Evolutionary conservation across 2,113 vertebrate genomes (phyloP).

Genomic region (Ahaetulla prasina): DNA sequence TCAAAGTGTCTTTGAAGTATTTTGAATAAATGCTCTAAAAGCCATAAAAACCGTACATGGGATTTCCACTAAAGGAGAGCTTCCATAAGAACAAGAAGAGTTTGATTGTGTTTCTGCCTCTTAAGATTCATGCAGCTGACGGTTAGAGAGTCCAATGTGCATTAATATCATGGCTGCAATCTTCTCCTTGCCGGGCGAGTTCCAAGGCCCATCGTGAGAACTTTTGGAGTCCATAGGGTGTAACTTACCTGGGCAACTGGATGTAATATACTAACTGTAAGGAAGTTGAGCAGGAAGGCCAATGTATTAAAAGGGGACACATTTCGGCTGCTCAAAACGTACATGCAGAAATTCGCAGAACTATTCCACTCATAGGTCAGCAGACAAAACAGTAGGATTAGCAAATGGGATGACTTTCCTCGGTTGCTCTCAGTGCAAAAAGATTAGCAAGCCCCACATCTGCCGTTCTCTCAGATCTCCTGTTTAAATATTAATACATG

Average conservation of each 20-base stretch:
- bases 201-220: background rate
- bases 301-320: background rate
- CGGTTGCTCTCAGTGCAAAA: background rate
- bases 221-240: background rate
- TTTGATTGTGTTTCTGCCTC: background rate
- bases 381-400: constrained; percentile 11
- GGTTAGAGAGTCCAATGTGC: background rate
- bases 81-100: background rate
- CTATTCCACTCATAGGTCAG: background rate
- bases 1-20: background rate
- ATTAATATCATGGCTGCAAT: background rate
- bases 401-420: background rate
- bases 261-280: background rate
- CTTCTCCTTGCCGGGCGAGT: background rate
- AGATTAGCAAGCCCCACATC: constrained; percentile 10
- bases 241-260: background rate
- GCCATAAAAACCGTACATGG: background rate
- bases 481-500: background rate
- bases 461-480: background rate
- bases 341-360: background rate
- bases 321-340: background rate
- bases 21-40: background rate
- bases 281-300: background rate
- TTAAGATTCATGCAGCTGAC: background rate
- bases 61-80: background rate